phyloP scores from a whole-genome alignment of 2,888 invertebrate genomes.

The Chloroclystis v-ata region DNA sequence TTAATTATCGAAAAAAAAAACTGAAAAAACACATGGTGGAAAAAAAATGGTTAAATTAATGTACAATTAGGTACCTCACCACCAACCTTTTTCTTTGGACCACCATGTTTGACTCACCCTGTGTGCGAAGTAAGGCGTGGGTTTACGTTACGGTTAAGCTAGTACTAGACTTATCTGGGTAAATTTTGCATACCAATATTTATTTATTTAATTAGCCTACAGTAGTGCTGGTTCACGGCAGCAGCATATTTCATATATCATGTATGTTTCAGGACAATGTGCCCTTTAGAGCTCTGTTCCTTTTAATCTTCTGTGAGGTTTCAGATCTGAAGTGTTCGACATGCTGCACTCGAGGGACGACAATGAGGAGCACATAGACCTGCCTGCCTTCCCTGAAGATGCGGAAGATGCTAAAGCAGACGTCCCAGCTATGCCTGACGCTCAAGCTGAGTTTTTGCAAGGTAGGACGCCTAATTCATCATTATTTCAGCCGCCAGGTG shows the following conservation, averaged over 20 bases:
- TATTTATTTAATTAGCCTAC: neutral
- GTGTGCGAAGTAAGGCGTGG: neutral
- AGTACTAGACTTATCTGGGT: neutral
- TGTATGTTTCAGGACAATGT: too few relatives aligned
- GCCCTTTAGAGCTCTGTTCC: too few relatives aligned
- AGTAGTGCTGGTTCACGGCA: too few relatives aligned
- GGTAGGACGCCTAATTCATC: slow-evolving; percentile 35
- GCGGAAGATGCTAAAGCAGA: slow-evolving; percentile 51
- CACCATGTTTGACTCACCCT: too few relatives aligned
- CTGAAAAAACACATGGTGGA: too few relatives aligned
- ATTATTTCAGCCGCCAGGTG: too few relatives aligned
- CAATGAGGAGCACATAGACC: slow-evolving; percentile 54
- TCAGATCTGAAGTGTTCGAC: slow-evolving; percentile 70
- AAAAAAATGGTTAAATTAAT: too few relatives aligned
- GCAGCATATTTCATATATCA: too few relatives aligned
- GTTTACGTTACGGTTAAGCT: neutral
- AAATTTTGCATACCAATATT: too few relatives aligned
- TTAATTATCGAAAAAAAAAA: too few relatives aligned
- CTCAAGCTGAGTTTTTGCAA: slow-evolving; percentile 67
- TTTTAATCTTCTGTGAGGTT: neutral
- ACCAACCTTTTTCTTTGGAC: too few relatives aligned
- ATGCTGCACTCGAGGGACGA: slow-evolving; percentile 72
- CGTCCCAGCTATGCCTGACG: slow-evolving; percentile 48
- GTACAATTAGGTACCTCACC: too few relatives aligned
- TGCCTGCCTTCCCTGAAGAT: slow-evolving; percentile 66